Percentiles rank a stretch among this genome's conserved stretches.
phyloP scores from a whole-genome alignment of 2,113 vertebrate species.

The Alaudala cheleensis region DNA sequence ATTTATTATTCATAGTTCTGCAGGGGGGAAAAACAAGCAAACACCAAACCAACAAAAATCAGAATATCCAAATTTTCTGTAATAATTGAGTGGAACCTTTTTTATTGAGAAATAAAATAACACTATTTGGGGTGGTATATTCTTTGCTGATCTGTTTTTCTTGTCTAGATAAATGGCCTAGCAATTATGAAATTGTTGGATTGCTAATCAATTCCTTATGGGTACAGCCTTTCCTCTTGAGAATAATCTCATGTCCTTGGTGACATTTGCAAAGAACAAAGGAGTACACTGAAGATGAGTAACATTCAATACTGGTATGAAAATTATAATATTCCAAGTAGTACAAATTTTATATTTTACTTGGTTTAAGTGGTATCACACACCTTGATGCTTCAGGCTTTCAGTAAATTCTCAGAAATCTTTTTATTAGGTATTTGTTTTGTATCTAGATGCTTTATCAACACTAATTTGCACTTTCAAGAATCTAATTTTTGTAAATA shows the following conservation, averaged over 20 bases:
- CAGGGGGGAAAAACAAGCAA: fast-evolving
- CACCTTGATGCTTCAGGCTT: neutral
- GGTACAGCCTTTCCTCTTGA: neutral
- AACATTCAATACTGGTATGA: neutral
- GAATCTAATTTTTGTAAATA: neutral
- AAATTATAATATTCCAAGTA: neutral
- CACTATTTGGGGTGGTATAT: neutral
- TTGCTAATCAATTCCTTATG: neutral
- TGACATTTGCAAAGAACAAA: neutral
- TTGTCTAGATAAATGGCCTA: neutral
- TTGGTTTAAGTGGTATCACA: neutral
- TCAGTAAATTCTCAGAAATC: neutral
- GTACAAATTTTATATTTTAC: neutral
- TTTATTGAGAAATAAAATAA: neutral
- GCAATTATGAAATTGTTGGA: neutral
- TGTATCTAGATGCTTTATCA: neutral
- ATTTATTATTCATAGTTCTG: neutral
- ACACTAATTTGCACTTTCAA: neutral
- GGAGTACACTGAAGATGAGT: neutral
- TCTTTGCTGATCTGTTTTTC: neutral
- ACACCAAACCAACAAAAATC: neutral
- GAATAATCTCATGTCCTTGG: neutral
- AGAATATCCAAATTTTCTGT: neutral
- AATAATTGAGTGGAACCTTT: neutral
- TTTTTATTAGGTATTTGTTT: neutral